Evolutionary conservation across 2,113 vertebrate genomes (phyloP).

Genomic region (Heterotilapia buettikoferi): DNA sequence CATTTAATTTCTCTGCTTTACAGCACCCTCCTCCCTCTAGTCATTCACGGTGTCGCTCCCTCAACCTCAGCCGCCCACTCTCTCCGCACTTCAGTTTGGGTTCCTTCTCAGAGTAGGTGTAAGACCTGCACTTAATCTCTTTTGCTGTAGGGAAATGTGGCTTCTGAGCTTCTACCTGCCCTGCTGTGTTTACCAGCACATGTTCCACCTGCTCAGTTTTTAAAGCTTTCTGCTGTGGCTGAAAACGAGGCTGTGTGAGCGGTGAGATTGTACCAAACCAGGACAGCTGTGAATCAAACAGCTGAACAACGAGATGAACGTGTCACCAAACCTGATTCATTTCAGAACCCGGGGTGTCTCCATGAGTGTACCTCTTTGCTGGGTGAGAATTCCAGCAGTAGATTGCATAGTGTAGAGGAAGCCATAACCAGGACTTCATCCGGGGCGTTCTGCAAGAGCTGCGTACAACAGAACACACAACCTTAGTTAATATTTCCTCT

Average conservation of each 20-base stretch:
- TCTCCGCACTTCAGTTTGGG: neutral
- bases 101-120: neutral
- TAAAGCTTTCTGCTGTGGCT: neutral
- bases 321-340: neutral
- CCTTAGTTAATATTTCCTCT: neutral
- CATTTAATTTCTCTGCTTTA: neutral
- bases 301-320: neutral
- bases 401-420: conserved; percentile 97
- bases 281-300: neutral
- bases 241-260: neutral
- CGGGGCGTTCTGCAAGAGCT: conserved; percentile 97
- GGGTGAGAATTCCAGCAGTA: conserved; percentile 97
- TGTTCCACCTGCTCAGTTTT: neutral
- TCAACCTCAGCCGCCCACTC: neutral
- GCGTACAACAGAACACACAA: neutral
- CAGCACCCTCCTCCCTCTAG: neutral
- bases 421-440: conserved; percentile 97
- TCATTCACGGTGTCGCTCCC: neutral
- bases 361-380: conserved; percentile 89
- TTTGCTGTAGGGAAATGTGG: neutral
- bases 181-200: neutral
- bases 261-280: neutral
- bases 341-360: neutral
- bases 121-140: neutral
- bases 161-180: neutral